Conservation (phyloP, 2,888 invertebrate genomes). For the Eupsilia transversa region DNA sequence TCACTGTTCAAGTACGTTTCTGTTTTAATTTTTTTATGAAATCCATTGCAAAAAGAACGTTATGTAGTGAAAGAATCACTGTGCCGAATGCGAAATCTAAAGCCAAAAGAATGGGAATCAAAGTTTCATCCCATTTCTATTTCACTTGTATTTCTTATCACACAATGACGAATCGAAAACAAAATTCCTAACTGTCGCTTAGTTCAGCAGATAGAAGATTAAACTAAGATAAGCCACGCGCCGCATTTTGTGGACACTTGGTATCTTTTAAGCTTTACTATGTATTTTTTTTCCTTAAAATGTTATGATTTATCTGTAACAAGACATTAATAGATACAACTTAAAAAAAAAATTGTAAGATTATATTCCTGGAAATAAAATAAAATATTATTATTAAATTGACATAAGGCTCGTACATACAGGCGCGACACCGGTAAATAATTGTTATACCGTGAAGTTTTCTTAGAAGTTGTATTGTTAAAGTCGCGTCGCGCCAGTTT, state of each 20-base stretch:
- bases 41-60: neutral
- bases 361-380: no score
- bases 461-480: no score
- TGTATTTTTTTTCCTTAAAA: neutral
- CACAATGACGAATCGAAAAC: constrained; percentile 63
- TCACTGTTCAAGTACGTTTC: neutral
- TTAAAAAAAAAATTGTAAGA: no score
- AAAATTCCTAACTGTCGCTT: constrained; percentile 43
- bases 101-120: neutral
- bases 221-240: constrained; percentile 35
- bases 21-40: neutral
- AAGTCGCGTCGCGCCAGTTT: no score
- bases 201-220: constrained; percentile 13
- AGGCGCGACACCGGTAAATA: no score
- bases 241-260: constrained; percentile 4
- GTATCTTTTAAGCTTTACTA: constrained; percentile 39
- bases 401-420: no score
- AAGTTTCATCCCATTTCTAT: neutral
- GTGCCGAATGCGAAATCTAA: neutral
- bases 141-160: constrained; percentile 41
- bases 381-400: no score
- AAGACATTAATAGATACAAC: neutral
- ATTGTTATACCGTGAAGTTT: no score
- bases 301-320: neutral
- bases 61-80: neutral